These are phyloP conservation scores for Anorthoa munda DNA, from an alignment of 2,888 invertebrate species.

Conservation along the genomic window DNA sequence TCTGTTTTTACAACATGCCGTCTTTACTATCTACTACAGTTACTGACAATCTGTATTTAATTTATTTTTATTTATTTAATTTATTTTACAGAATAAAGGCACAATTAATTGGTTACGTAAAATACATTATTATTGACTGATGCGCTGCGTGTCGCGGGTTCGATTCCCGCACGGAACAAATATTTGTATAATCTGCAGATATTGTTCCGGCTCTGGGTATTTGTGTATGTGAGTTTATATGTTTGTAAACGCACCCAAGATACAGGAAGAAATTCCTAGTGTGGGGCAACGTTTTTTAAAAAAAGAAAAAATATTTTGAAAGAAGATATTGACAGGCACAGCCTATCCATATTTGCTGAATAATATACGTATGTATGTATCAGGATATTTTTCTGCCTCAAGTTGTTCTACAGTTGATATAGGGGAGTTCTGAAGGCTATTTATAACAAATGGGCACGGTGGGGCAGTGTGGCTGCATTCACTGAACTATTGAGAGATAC, in stretches of 20 bases:
- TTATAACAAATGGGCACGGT: constrained; percentile 21
- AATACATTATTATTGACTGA: no score
- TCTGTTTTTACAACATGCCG: no score
- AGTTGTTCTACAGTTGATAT: constrained; percentile 19
- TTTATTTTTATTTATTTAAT: not conserved
- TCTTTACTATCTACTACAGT: not conserved
- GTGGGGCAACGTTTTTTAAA: no score
- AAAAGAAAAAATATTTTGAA: not conserved
- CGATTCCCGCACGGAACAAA: no score
- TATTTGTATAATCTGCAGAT: no score
- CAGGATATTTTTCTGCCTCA: constrained; percentile 6
- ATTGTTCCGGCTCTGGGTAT: no score
- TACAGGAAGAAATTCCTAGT: no score
- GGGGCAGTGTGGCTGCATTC: constrained; percentile 4
- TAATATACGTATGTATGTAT: not conserved
- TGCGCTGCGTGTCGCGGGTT: no score
- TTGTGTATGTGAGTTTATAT: no score
- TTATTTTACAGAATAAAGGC: not conserved
- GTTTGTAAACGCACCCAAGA: no score
- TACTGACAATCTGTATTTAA: not conserved
- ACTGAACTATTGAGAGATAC: constrained; percentile 44
- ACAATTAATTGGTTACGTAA: not conserved
- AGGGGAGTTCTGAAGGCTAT: constrained; percentile 30
- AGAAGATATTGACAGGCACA: not conserved
- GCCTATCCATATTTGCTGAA: not conserved